Evolutionary conservation across 1,140 invertebrate species (phyloP).

Genomic region (Temnothorax curvispinosus): DNA sequence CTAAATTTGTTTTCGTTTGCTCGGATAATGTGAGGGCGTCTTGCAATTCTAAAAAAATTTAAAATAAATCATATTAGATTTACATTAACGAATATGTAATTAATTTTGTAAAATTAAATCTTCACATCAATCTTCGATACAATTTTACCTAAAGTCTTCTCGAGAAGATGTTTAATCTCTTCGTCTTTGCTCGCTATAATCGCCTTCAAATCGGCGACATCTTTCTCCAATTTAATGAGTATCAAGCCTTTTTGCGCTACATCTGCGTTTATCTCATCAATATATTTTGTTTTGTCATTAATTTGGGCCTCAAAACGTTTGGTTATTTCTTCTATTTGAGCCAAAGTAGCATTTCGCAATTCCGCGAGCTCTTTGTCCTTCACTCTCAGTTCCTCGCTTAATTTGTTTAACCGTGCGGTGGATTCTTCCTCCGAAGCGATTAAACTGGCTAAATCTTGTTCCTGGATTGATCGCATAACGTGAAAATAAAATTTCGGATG

Average conservation of each 20-base stretch:
- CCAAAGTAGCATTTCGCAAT: slow-evolving; percentile 73
- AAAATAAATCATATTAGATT: neutral
- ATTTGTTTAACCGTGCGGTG: slow-evolving; percentile 72
- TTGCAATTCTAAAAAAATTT: slow-evolving; percentile 78
- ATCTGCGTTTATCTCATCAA: slow-evolving; percentile 77
- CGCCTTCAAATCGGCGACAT: slow-evolving; percentile 78
- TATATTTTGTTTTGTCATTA: slow-evolving; percentile 76
- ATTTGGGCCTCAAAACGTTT: slow-evolving; percentile 77
- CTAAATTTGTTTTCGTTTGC: slow-evolving; percentile 81
- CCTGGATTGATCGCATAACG: slow-evolving; percentile 55
- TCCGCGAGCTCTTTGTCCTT: slow-evolving; percentile 79
- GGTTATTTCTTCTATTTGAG: slow-evolving; percentile 78
- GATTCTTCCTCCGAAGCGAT: slow-evolving; percentile 65
- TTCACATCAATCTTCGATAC: neutral
- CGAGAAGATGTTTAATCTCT: slow-evolving; percentile 82
- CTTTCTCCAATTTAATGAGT: slow-evolving; percentile 78
- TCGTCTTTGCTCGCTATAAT: slow-evolving; percentile 80
- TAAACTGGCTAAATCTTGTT: slow-evolving; percentile 74
- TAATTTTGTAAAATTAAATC: slow-evolving; percentile 34
- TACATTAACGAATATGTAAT: neutral
- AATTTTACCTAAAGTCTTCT: slow-evolving; percentile 80
- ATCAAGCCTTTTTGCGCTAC: slow-evolving; percentile 73
- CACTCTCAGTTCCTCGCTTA: slow-evolving; percentile 71
- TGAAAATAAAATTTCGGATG: neutral
- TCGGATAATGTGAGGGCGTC: slow-evolving; percentile 81